These are phyloP conservation scores for Margarornis squamiger DNA, from an alignment of 2,797 vertebrate species.

Conservation along the genomic window DNA sequence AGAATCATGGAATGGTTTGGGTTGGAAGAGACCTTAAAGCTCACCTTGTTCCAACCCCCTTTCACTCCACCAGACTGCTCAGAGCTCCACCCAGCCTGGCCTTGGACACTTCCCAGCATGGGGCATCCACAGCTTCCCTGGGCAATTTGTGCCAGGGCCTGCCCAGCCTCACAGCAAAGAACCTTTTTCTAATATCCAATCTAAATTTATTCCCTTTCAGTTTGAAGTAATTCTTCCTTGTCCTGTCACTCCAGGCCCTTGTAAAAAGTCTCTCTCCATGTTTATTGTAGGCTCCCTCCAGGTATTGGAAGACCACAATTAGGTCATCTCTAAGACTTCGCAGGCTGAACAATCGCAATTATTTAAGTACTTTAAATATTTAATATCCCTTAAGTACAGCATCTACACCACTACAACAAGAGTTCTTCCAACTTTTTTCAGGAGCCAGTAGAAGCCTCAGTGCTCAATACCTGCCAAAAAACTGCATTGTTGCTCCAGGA, in stretches of 20 bases:
- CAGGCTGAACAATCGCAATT: not conserved
- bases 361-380: not conserved
- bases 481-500: conserved; percentile 9
- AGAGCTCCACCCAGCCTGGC: not conserved
- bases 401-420: not conserved
- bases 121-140: not conserved
- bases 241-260: not conserved
- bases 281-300: not conserved
- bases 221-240: not conserved
- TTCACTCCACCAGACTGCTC: not conserved
- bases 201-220: not conserved
- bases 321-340: not conserved
- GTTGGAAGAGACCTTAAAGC: not conserved
- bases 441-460: not conserved
- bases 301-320: not conserved
- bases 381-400: not conserved
- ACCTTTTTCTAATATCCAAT: no score
- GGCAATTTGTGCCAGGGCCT: not conserved
- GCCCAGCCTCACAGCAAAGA: not conserved
- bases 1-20: not conserved
- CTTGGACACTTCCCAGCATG: not conserved
- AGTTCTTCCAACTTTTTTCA: not conserved
- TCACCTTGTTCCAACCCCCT: no score
- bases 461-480: conserved; percentile 59
- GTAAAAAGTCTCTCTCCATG: not conserved